phyloP scores from a whole-genome alignment of 2,888 invertebrate species.

The Nomada fabriciana region DNA sequence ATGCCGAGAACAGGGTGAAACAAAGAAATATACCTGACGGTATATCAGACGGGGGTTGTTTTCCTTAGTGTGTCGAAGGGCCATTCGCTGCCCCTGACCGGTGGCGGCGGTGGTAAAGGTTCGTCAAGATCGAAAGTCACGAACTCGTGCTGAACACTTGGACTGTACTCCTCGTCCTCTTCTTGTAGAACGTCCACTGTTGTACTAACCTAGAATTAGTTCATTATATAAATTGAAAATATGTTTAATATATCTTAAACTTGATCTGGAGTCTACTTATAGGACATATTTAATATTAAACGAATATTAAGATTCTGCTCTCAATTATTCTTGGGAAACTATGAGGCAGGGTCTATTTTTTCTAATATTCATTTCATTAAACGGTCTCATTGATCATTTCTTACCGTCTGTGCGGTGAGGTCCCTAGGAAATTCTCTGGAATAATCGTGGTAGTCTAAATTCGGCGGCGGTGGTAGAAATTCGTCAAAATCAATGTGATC shows the following conservation, averaged over 20 bases:
- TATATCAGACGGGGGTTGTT: slow-evolving; percentile 85
- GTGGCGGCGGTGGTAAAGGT: slow-evolving; percentile 84
- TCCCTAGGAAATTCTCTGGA: slow-evolving; percentile 86
- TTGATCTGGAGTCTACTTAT: too few relatives aligned
- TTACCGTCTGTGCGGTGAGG: slow-evolving; percentile 89
- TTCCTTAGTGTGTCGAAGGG: slow-evolving; percentile 82
- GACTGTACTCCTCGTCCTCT: slow-evolving; percentile 82
- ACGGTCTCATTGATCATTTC: background rate
- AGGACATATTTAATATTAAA: too few relatives aligned
- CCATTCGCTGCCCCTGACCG: slow-evolving; percentile 84
- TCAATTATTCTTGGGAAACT: too few relatives aligned
- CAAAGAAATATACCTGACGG: slow-evolving; percentile 76
- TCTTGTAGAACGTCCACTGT: slow-evolving; percentile 85
- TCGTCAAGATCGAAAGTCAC: slow-evolving; percentile 90
- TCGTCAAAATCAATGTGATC: slow-evolving; percentile 88
- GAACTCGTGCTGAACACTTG: slow-evolving; percentile 87
- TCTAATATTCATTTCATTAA: background rate
- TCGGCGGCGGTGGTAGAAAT: slow-evolving; percentile 88
- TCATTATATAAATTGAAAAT: too few relatives aligned
- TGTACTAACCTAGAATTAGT: slow-evolving; percentile 86
- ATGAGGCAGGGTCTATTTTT: too few relatives aligned
- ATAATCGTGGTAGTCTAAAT: slow-evolving; percentile 85
- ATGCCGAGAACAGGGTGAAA: background rate
- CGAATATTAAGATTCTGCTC: too few relatives aligned
- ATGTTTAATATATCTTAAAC: too few relatives aligned